phyloP scores from a whole-genome alignment of 1,140 invertebrate species.

The Penaeus vannamei region DNA sequence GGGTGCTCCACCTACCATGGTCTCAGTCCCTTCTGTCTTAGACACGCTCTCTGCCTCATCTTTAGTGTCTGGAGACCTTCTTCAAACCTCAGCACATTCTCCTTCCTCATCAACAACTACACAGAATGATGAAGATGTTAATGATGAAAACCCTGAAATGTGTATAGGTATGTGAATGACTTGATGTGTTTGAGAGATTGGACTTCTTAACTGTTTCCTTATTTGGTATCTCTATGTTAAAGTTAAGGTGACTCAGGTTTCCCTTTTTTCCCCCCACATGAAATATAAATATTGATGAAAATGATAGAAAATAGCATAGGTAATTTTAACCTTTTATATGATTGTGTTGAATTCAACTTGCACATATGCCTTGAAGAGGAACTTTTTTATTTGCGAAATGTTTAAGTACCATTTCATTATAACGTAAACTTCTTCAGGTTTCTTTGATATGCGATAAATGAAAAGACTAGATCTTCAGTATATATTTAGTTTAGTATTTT shows the following conservation, averaged over 20 bases:
- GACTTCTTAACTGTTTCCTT: background rate
- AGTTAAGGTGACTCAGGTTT: too few species aligned
- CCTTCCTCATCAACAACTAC: slow-evolving; percentile 44
- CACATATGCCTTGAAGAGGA: too few species aligned
- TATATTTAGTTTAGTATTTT: too few species aligned
- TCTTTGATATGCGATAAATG: too few species aligned
- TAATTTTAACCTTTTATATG: too few species aligned
- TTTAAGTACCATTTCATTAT: too few species aligned
- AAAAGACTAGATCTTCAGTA: too few species aligned
- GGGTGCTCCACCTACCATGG: slow-evolving; percentile 66
- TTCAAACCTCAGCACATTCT: slow-evolving; percentile 42
- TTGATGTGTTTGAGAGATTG: background rate
- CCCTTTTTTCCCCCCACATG: background rate
- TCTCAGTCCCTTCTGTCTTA: slow-evolving; percentile 66
- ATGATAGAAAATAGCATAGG: too few species aligned
- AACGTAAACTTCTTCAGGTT: too few species aligned
- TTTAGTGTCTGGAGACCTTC: slow-evolving; percentile 32
- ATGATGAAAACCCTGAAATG: slow-evolving; percentile 58
- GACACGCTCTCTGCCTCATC: slow-evolving; percentile 62
- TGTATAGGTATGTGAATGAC: slow-evolving; percentile 41
- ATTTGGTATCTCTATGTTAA: background rate
- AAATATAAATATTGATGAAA: too few species aligned
- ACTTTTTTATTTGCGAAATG: too few species aligned
- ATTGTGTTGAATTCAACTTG: too few species aligned
- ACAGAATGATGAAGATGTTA: slow-evolving; percentile 54